A percentile compares a stretch with the other conserved stretches of the same genome.
Evolutionary conservation across 2,113 vertebrate species (phyloP).

Genomic region (Caretta caretta): DNA sequence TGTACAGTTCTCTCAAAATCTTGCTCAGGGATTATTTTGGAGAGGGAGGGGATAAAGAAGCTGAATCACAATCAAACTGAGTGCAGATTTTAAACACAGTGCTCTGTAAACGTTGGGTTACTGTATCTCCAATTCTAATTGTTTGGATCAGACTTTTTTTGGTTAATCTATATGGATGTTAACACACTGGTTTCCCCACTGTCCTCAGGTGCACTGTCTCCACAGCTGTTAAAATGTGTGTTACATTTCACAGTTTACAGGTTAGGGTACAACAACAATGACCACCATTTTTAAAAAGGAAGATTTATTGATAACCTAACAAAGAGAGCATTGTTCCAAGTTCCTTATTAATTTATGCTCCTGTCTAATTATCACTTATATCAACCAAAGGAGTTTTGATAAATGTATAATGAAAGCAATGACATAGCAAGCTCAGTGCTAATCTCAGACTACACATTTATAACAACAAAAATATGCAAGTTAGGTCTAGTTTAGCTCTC

Average conservation of each 20-base stretch:
- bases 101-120: neutral
- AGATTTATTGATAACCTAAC: slow-evolving; percentile 67
- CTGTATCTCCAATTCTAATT: accelerated
- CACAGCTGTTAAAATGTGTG: slow-evolving; percentile 8
- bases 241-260: accelerated
- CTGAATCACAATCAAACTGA: neutral
- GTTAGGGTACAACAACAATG: neutral
- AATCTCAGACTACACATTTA: slow-evolving; percentile 79
- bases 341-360: slow-evolving; percentile 67
- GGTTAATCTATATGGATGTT: neutral
- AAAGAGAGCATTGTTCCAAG: slow-evolving; percentile 47
- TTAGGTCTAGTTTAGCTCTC: slow-evolving; percentile 81
- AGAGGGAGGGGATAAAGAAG: accelerated
- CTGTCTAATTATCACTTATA: slow-evolving; percentile 69
- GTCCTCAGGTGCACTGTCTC: accelerated
- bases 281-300: slow-evolving; percentile 22
- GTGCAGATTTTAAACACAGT: slow-evolving; percentile 7
- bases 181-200: neutral
- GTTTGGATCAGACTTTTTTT: accelerated
- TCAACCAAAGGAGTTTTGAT: slow-evolving; percentile 75
- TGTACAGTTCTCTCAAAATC: neutral
- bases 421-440: slow-evolving; percentile 80
- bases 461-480: slow-evolving; percentile 70
- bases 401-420: slow-evolving; percentile 85
- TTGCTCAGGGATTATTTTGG: accelerated